A percentile compares a stretch with the other conserved stretches of the same genome.
Conservation (phyloP, 2,888 invertebrate species). For the Ceratothoa steindachneri region DNA sequence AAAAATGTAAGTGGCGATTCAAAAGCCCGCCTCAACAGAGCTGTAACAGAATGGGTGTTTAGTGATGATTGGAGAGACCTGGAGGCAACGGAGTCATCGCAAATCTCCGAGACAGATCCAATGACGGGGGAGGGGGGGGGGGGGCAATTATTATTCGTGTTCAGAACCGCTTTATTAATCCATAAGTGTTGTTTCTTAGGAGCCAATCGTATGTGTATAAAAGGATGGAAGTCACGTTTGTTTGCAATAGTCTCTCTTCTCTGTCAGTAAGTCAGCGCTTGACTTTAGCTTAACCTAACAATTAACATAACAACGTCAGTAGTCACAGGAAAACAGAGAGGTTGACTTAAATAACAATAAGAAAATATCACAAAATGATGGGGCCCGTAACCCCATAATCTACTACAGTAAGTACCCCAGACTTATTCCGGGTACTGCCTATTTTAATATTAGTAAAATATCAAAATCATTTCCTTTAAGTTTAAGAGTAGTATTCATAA, state of each 20-base stretch:
- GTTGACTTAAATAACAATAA: conserved; percentile 48
- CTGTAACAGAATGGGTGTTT: too few relatives aligned
- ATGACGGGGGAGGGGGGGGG: not conserved
- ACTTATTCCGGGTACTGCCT: conserved; percentile 25
- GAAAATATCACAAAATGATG: conserved; percentile 48
- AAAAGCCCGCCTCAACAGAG: not conserved
- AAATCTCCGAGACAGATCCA: not conserved
- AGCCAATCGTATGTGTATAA: not conserved
- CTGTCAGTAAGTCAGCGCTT: conserved; percentile 18
- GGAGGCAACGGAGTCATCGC: not conserved
- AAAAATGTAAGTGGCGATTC: not conserved
- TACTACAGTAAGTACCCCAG: conserved; percentile 31
- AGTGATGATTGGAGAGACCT: not conserved
- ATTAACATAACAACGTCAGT: conserved; percentile 48
- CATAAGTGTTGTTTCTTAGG: not conserved
- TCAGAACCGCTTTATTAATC: not conserved
- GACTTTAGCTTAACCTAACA: conserved; percentile 46
- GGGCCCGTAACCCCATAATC: conserved; percentile 39
- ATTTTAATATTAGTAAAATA: conserved; percentile 46
- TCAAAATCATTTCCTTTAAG: conserved; percentile 45
- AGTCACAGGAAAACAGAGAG: conserved; percentile 48
- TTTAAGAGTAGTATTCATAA: conserved; percentile 43
- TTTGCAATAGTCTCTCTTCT: not conserved
- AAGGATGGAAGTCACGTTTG: not conserved
- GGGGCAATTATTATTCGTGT: too few relatives aligned